Evolutionary conservation across 2,113 vertebrate genomes (phyloP).

Genomic region (Psammodynastes pulverulentus): DNA sequence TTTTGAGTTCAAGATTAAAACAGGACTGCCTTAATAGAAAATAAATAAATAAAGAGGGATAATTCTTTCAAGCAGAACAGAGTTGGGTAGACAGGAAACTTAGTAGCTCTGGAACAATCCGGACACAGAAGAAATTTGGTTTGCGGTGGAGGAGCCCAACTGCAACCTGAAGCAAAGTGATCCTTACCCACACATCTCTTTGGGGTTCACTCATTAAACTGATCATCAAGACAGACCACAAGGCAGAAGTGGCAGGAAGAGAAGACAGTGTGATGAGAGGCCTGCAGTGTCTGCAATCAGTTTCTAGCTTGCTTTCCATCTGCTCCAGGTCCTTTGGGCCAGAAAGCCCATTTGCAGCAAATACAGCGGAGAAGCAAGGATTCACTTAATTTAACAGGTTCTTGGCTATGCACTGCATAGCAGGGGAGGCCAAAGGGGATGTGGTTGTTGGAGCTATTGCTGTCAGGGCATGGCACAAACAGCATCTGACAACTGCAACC

Average conservation of each 20-base stretch:
- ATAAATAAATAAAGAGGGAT: background rate
- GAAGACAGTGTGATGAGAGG: background rate
- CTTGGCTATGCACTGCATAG: background rate
- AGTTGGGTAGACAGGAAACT: background rate
- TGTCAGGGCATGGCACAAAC: background rate
- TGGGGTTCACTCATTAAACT: background rate
- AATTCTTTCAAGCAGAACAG: background rate
- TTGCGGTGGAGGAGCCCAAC: background rate
- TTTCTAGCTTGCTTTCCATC: conserved; percentile 4
- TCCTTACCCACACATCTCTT: background rate
- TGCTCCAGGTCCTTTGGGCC: conserved; percentile 2
- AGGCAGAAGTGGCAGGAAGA: background rate
- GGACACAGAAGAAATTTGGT: background rate
- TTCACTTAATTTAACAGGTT: conserved; percentile 16
- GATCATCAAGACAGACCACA: background rate
- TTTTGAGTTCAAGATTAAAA: background rate
- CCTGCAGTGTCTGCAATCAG: background rate
- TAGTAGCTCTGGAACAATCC: background rate
- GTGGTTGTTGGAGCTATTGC: background rate
- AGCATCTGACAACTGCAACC: background rate
- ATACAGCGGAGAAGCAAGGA: conserved; percentile 10
- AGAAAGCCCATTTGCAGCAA: conserved; percentile 30
- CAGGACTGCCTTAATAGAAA: background rate
- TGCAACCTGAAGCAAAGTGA: background rate
- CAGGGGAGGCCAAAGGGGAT: background rate